Percentiles rank a stretch among this genome's conserved stretches.
Conservation (phyloP, 1,140 invertebrate species). For the Sitobion miscanthi region DNA sequence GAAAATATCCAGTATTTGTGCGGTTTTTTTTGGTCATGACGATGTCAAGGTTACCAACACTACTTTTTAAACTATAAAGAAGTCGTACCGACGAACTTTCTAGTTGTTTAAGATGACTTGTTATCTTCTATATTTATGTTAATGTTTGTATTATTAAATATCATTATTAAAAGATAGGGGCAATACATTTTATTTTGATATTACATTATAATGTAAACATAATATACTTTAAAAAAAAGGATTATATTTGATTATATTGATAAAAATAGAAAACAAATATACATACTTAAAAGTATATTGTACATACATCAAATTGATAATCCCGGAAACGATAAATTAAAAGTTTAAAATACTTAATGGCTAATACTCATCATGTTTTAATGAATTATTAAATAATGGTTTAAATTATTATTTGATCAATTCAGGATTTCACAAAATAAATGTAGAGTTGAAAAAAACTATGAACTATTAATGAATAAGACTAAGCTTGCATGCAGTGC, state of each 20-base stretch:
- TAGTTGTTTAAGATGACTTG: conserved; percentile 26
- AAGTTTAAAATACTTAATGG: not conserved
- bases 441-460: not conserved
- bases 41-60: conserved; percentile 35
- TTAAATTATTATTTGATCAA: not conserved
- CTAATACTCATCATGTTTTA: not conserved
- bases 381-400: not conserved
- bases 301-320: not conserved
- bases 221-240: not conserved
- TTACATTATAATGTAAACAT: not conserved
- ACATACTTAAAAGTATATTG: not conserved
- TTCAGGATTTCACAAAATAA: not conserved
- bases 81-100: conserved; percentile 28
- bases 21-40: conserved; percentile 13
- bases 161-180: not conserved
- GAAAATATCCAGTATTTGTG: conserved; percentile 19
- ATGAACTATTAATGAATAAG: not conserved
- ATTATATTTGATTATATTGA: not conserved
- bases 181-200: not conserved
- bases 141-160: conserved; percentile 20
- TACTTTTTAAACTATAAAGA: conserved; percentile 24
- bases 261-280: not conserved
- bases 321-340: not conserved
- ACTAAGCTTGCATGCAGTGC: not conserved
- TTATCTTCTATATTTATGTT: conserved; percentile 32